Evolutionary conservation across 1,140 invertebrate species (phyloP).

Genomic region (Lepidurus arcticus): DNA sequence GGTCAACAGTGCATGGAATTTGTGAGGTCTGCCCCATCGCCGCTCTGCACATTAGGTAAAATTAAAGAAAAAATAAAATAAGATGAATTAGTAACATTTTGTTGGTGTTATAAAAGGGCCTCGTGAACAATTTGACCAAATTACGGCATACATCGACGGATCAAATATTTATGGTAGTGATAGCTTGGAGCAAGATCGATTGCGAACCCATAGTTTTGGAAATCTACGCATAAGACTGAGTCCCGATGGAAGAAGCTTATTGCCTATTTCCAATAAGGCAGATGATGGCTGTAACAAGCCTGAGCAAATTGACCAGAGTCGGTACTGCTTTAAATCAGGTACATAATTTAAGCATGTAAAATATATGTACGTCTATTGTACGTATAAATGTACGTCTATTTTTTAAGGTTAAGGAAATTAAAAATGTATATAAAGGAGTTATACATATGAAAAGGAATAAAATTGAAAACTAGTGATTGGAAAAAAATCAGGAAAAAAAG

Average conservation of each 20-base stretch:
- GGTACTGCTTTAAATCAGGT: constrained; percentile 71
- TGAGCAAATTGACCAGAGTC: constrained; percentile 57
- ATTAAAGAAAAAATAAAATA: constrained; percentile 38
- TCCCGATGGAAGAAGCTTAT: constrained; percentile 56
- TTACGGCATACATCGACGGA: constrained; percentile 63
- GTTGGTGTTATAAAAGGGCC: constrained; percentile 38
- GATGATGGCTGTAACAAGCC: constrained; percentile 68
- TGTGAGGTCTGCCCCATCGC: constrained; percentile 73
- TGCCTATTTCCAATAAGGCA: constrained; percentile 63
- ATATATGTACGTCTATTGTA: too few relatives aligned
- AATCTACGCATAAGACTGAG: constrained; percentile 26
- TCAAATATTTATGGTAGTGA: constrained; percentile 66
- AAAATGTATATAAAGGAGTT: neutral
- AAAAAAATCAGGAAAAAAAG: constrained; percentile 29
- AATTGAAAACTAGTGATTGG: neutral
- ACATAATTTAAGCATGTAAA: neutral
- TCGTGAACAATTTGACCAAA: constrained; percentile 60
- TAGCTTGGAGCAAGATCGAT: constrained; percentile 45
- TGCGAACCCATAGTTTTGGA: constrained; percentile 37
- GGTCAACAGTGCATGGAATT: constrained; percentile 75
- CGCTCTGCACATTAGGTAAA: constrained; percentile 69
- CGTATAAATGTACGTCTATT: too few relatives aligned
- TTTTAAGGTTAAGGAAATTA: too few relatives aligned
- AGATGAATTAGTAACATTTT: neutral
- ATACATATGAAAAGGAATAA: neutral